phyloP scores from a whole-genome alignment of 2,797 vertebrate species.

The Chelon labrosus region DNA sequence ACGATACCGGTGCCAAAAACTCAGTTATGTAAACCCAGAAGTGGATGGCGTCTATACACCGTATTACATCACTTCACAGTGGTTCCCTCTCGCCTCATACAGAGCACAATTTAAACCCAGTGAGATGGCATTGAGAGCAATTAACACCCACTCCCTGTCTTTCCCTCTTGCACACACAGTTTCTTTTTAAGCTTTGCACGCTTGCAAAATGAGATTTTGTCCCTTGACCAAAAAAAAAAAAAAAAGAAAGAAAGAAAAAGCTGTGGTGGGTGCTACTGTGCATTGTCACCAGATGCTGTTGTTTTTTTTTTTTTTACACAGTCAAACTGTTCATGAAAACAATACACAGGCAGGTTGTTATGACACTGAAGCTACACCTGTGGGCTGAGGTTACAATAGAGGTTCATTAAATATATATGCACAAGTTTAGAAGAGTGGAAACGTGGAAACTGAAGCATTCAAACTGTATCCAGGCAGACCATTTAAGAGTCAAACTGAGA shows the following conservation, averaged over 20 bases:
- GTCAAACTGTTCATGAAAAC: conserved; percentile 17
- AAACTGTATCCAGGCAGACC: neutral
- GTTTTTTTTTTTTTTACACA: neutral
- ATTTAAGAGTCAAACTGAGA: neutral
- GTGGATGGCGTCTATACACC: conserved; percentile 28
- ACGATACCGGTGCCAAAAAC: conserved; percentile 32
- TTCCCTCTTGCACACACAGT: neutral
- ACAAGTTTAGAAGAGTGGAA: conserved; percentile 48
- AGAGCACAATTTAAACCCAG: conserved; percentile 31
- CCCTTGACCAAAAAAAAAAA: conserved; percentile 1
- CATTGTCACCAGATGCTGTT: neutral
- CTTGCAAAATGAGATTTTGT: conserved; percentile 13
- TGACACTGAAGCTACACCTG: conserved; percentile 35
- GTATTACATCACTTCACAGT: conserved; percentile 40
- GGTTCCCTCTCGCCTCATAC: conserved; percentile 28
- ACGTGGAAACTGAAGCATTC: neutral
- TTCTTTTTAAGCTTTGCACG: neutral
- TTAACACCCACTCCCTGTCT: conserved; percentile 47
- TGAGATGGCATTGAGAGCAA: conserved; percentile 34
- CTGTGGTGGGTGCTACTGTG: neutral
- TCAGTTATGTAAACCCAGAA: conserved; percentile 57
- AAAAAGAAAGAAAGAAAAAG: neutral
- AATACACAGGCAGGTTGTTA: conserved; percentile 14
- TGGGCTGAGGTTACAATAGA: conserved; percentile 46
- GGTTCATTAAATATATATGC: conserved; percentile 61